Conservation (phyloP, 2,888 invertebrate genomes). For the Ptychoptera contaminata region DNA sequence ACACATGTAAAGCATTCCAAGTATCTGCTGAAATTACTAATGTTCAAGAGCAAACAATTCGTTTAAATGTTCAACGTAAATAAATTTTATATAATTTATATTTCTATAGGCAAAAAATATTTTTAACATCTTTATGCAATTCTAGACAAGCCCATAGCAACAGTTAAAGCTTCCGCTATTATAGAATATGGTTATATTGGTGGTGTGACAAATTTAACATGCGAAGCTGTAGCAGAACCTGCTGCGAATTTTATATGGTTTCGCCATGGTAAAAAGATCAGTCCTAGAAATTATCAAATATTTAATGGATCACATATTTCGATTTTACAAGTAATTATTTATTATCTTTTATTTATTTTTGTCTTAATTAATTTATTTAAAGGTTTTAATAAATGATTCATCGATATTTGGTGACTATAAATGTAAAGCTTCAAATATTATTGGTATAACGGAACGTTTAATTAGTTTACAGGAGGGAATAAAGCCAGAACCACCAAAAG, state of each 20-base stretch:
- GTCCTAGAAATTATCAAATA: slow-evolving; percentile 21
- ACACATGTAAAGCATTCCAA: slow-evolving; percentile 41
- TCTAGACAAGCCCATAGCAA: slow-evolving; percentile 27
- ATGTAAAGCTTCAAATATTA: slow-evolving; percentile 35
- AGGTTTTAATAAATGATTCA: slow-evolving; percentile 16
- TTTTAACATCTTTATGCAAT: slow-evolving; percentile 1
- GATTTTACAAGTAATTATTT: slow-evolving; percentile 18
- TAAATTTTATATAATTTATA: slow-evolving; percentile 13
- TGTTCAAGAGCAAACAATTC: slow-evolving; percentile 37
- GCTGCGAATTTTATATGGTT: slow-evolving; percentile 38
- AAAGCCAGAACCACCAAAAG: slow-evolving; percentile 34
- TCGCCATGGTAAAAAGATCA: slow-evolving; percentile 23
- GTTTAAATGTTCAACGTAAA: slow-evolving; percentile 44
- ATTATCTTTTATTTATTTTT: neutral
- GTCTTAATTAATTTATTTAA: neutral
- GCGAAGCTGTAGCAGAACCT: slow-evolving; percentile 39
- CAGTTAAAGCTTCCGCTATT: slow-evolving; percentile 17
- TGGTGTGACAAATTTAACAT: slow-evolving; percentile 40
- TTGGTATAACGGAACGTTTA: slow-evolving; percentile 34
- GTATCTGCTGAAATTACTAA: slow-evolving; percentile 34
- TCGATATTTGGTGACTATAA: slow-evolving; percentile 35
- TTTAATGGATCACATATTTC: slow-evolving; percentile 23
- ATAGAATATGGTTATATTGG: slow-evolving; percentile 29
- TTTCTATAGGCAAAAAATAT: slow-evolving; percentile 1
- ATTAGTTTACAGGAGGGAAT: slow-evolving; percentile 35